phyloP scores from a whole-genome alignment of 2,888 invertebrate species.

The Ormyrus thymus region DNA sequence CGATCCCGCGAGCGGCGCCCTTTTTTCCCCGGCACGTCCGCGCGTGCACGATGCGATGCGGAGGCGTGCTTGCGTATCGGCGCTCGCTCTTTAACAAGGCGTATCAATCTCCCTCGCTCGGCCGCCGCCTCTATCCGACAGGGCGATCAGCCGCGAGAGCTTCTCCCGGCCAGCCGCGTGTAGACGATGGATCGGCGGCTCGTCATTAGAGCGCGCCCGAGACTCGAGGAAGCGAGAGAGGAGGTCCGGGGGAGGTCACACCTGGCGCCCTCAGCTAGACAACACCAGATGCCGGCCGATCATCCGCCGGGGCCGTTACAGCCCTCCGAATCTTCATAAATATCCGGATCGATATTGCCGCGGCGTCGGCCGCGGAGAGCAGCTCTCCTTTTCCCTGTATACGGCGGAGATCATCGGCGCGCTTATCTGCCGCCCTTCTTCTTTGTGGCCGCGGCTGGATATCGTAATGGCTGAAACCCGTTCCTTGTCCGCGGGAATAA shows the following conservation, averaged over 20 bases:
- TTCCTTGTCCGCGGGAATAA: slow-evolving; percentile 52
- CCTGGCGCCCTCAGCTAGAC: slow-evolving; percentile 65
- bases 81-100: slow-evolving; percentile 63
- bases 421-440: slow-evolving; percentile 23
- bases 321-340: slow-evolving; percentile 70
- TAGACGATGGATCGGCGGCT: slow-evolving; percentile 60
- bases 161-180: slow-evolving; percentile 54
- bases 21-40: slow-evolving; percentile 25
- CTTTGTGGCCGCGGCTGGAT: slow-evolving; percentile 21
- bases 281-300: slow-evolving; percentile 67
- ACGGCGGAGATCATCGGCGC: slow-evolving; percentile 37
- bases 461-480: slow-evolving; percentile 48
- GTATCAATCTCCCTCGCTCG: slow-evolving; percentile 64
- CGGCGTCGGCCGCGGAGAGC: not conserved
- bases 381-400: slow-evolving; percentile 17
- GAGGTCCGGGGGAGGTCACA: slow-evolving; percentile 62
- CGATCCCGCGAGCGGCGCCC: too few species aligned
- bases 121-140: slow-evolving; percentile 59
- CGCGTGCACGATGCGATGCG: slow-evolving; percentile 11
- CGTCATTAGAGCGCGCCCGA: slow-evolving; percentile 58
- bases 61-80: slow-evolving; percentile 58
- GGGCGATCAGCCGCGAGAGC: slow-evolving; percentile 48
- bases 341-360: slow-evolving; percentile 64
- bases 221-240: slow-evolving; percentile 18
- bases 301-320: slow-evolving; percentile 60